Evolutionary conservation across 2,888 invertebrate species (phyloP).

Genomic region (Papilio demoleus): DNA sequence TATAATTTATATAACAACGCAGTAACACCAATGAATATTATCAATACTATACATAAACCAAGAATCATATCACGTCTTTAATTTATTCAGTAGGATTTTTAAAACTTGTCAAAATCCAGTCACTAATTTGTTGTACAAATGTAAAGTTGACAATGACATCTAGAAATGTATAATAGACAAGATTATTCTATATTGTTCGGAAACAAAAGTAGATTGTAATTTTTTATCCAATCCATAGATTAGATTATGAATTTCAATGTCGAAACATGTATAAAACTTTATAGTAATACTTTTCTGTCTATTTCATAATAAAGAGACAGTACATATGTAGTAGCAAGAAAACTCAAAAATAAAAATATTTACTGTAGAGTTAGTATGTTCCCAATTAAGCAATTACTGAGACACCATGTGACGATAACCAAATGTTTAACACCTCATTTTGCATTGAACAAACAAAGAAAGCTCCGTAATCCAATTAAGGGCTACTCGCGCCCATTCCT

Average conservation of each 20-base stretch:
- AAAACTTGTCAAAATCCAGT: not conserved
- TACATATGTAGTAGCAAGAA: no score
- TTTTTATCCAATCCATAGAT: no score
- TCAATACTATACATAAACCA: not conserved
- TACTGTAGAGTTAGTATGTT: no score
- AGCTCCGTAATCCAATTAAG: slow-evolving; percentile 26
- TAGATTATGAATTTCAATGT: no score
- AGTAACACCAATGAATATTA: not conserved
- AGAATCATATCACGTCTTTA: not conserved
- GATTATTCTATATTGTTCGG: no score
- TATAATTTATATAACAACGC: not conserved
- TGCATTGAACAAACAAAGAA: slow-evolving; percentile 23
- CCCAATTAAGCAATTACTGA: not conserved
- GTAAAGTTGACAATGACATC: not conserved
- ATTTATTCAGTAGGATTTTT: not conserved
- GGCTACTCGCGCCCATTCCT: slow-evolving; percentile 27
- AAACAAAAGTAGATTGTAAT: no score
- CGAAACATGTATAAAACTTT: no score
- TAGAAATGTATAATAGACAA: not conserved
- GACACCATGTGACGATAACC: not conserved
- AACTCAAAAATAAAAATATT: no score
- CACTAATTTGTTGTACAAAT: not conserved
- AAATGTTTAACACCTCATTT: slow-evolving; percentile 15
- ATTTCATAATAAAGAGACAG: no score
- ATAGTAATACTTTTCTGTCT: no score